Base-by-base conservation (phyloP, 2,113 vertebrate genomes). In the Cercopithecus mona region DNA sequence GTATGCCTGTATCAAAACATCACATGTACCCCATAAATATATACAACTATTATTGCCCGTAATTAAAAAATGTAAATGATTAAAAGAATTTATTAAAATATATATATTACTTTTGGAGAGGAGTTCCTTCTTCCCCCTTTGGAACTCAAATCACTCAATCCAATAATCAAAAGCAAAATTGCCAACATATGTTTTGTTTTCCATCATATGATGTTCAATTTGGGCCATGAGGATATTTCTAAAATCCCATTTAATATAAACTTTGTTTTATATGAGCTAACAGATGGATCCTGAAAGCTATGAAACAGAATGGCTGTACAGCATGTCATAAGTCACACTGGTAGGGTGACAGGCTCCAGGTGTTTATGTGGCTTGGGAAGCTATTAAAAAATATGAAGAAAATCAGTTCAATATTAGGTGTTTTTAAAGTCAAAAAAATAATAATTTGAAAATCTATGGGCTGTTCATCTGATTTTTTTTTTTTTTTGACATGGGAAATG, bases 131-230 rank as follows among this genome's bases (percentile, higher is more conserved):
- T n/a, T 11, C 11, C 18, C 9, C 45, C 40, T 48, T 30, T 35
- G 52, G 50, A 94, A 94, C 30, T 52, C 83, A 88, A 38, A 66
- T 48, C 43, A 40, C 80, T 80, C 2, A 12, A 83, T 82, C 40
- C 87, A 90, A 88, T 81, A 85, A 90, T 50, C 40, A 23, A 66
- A 83, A 84, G 35, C 38, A 88, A 81, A 95, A 87, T 73, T 96
- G 93, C n/a, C 90, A 96, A 90, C 95, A 98, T 97, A 98, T 98
- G 96, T 96, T 98, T 97, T 98, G 94, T 97, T 98, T 98, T 93
- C 90, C 80, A 91, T 93, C 66, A 98, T 98, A 98, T 95, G 79
- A 96, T 96, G 93, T 97, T 98, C 97, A 96, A 57, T 98, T 98
- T 98, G 97, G 96, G 76, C 61, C 43, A 55, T 94, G 96, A 97